Evolutionary conservation across 2,113 vertebrate species (phyloP), one percentile per base, ranked within the genome.

Genomic region (Numenius arquata): DNA sequence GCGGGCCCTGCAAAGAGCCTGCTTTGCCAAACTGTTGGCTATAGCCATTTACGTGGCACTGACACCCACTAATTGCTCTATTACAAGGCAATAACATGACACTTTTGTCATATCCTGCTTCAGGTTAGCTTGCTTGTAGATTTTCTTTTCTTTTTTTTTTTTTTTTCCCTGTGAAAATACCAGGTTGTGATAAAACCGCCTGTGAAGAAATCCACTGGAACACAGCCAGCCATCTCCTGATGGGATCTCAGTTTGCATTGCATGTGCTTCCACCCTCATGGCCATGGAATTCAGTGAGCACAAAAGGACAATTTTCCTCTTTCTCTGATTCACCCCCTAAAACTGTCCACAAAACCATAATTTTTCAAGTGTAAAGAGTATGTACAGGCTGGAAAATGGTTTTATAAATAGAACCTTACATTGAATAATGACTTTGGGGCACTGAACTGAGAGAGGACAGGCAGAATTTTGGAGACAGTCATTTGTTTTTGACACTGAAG

Each of bases 401-500:
- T 96, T 97, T 97, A 95, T 91, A 94, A 98, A 93, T 78, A 88
- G 68, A 97, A 89, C n/a, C 41, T 90, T 79, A 75, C 50, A 90
- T 62, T 92, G 91, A 89, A 77, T 95, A 94, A 97, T 97, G 92
- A 95, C 83, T 97, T 96, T 83, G 71, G 90, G 84, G 82, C 75
- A 81, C 55, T 96, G 81, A 97, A 96, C 89, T 89, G 84, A 93
- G 90, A 90, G 78, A 96, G 87, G 89, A 95, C 74, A 94, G 41
- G 72, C 12, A 95, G 90, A 95, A 96, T 75, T 92, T 95, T 86
- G 63, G 50, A 80, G 66, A 96, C 96, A 94, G 90, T 94, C 2
- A 88, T 88, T 98, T 97, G 96, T 61, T 96, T 98, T 97, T 94
- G 71, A 97, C 89, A 95, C 76, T 53, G 52, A 97, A 97, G 80